These are phyloP conservation scores for Leptinotarsa peninsularis DNA, from an alignment of 2,888 invertebrate genomes.

Conservation along the genomic window DNA sequence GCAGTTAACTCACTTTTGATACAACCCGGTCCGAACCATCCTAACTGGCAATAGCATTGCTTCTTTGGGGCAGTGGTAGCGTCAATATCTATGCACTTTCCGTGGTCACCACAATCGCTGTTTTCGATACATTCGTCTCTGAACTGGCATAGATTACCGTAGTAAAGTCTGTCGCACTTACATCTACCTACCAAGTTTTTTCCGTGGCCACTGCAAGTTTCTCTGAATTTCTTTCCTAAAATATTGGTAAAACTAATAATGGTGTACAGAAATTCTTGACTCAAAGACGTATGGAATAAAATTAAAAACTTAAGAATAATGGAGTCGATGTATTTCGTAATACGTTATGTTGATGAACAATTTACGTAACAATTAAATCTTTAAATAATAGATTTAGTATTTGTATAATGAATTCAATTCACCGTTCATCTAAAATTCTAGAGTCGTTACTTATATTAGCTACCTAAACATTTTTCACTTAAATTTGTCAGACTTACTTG, in stretches of 20 bases:
- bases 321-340: too few species aligned
- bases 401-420: too few species aligned
- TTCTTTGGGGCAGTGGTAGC: slow-evolving; percentile 84
- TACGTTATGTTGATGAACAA: too few species aligned
- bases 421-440: too few species aligned
- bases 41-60: slow-evolving; percentile 91
- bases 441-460: too few species aligned
- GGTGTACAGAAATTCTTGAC: too few species aligned
- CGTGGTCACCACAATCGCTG: slow-evolving; percentile 87
- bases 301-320: too few species aligned
- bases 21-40: slow-evolving; percentile 89
- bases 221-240: slow-evolving; percentile 80
- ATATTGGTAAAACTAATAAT: not conserved
- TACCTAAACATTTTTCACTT: not conserved
- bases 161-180: slow-evolving; percentile 84
- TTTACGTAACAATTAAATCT: too few species aligned
- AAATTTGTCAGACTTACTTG: slow-evolving; percentile 66
- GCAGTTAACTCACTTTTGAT: slow-evolving; percentile 77
- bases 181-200: slow-evolving; percentile 82
- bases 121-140: slow-evolving; percentile 88
- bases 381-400: too few species aligned
- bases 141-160: slow-evolving; percentile 88
- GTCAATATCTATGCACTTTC: slow-evolving; percentile 85
- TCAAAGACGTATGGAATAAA: too few species aligned
- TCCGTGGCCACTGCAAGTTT: slow-evolving; percentile 88